Base-by-base conservation (phyloP, 2,797 vertebrate species). In the Perdix hodgsoniae region DNA sequence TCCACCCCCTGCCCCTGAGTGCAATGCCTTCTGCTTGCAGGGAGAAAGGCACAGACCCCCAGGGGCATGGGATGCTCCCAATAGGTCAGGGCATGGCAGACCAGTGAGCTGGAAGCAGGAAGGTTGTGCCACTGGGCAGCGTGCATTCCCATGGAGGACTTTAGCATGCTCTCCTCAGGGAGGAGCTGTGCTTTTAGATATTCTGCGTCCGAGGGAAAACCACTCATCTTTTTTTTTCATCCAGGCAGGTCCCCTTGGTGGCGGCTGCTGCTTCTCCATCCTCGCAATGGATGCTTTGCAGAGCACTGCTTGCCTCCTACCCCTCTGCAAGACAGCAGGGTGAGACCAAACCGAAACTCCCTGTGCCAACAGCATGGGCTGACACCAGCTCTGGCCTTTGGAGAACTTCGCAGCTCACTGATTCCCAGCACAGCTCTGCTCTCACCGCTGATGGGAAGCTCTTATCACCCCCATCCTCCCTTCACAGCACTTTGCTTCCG, bases 161-260 rank as follows among this genome's bases (percentile, higher is more conserved):
- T 81, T 3, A 61, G 70, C 70, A 21, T 24, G 47, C 60, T 49
- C 35, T 82, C 63, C 66, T 64, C 9, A 14, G 50, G 57, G 21
- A 74, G 40, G 33, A 50, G 57, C 40, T 17, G 7, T 33, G 59
- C 50, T 74, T 39, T 74, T 33, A 29, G 24, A 24, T 29, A 13
- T 10, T 14, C n/a, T 5, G 2, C 29, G 9, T 74, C 16, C 31
- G 31, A 63, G 14, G 60, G 56, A 37, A 54, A 47, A 19, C 6
- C 1, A 1, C 40, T 54, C 1, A 0, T 52, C n/a, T n/a, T 17
- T 18, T 23, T 60, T 21, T 23, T 19, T 35, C 8, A 42, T 27
- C 47, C 56, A 44, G 1, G 9, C 2, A 15, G 10, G 15, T 14
- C 23, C 47, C 54, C 47, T 73, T 21, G 21, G 40, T 26, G 37